Base-by-base conservation (phyloP, 2,113 vertebrate genomes). In the Paramormyrops kingsleyae region DNA sequence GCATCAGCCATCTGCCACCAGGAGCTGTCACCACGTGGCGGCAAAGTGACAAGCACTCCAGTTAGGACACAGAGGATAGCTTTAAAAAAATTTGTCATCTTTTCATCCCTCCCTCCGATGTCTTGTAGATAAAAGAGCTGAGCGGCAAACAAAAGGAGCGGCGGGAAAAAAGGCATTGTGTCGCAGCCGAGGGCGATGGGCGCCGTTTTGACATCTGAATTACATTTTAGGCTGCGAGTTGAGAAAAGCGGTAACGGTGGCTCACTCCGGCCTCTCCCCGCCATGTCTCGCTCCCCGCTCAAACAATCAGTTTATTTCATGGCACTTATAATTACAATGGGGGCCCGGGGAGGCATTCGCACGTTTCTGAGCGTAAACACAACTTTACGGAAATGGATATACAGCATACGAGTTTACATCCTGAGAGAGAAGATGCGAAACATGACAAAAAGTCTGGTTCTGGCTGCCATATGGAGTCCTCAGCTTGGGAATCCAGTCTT, bases 81-180 rank as follows among this genome's bases (percentile, higher is more conserved):
- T 95, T 94, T 95, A 95, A 96, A 96, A 95, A 95, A 95, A 95
- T 95, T 94, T 96, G 95, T 95, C 96, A 96, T 96, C 95, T 96
- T 95, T 94, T 95, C 91, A 91, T 91, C 93, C 92, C 88, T 39
- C 92, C 92, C 91, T 91, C 87, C 93, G 94, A 95, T 94, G 95
- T 95, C 95, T 95, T 94, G 94, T 94, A 95, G 93, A 94, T 96
- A 96, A 96, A 96, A 96, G 94, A 96, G 95, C 95, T 94, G 95
- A 94, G 91, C 89, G 49, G 88, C 92, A 94, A 96, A 96, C 95
- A 96, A 96, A 96, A 89, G 94, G 92, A 95, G 94, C 94, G 94
- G 94, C 93, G 94, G 90, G 94, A 94, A 95, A 91, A 94, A 93
- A 94, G 95, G 91, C 88, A 91, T 95, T 91, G 90, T 87, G 92